Conservation (phyloP, 2,113 vertebrate species). For the Neomonachus schauinslandi region DNA sequence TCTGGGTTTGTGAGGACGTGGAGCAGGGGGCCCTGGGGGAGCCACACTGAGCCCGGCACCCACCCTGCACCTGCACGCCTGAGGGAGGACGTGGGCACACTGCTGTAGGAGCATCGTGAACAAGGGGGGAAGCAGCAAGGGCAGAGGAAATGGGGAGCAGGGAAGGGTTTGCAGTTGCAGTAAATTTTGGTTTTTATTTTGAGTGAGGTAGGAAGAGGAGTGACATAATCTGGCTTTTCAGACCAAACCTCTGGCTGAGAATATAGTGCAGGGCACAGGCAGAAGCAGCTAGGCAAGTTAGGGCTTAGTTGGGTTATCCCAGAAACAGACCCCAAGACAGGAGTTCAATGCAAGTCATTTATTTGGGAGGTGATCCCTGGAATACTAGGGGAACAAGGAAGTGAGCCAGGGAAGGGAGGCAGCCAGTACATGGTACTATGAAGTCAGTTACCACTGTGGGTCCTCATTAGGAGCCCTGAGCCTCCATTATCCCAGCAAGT, state of each 20-base stretch:
- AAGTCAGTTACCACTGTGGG: not conserved
- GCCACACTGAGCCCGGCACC: not conserved
- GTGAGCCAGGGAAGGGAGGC: not conserved
- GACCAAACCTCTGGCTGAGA: not conserved
- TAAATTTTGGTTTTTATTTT: not conserved
- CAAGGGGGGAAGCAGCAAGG: too few species aligned
- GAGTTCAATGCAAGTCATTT: not conserved
- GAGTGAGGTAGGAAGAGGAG: not conserved
- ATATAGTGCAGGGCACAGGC: fast-evolving
- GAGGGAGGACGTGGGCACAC: not conserved
- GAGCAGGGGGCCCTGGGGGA: not conserved
- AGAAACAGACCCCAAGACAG: not conserved
- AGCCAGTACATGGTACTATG: fast-evolving
- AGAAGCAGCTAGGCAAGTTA: fast-evolving
- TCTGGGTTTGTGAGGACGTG: not conserved
- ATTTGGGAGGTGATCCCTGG: not conserved
- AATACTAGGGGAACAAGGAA: not conserved
- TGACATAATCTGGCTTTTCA: not conserved
- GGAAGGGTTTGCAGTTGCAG: not conserved
- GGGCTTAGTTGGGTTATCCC: not conserved
- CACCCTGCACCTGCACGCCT: not conserved
- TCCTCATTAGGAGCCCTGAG: not conserved
- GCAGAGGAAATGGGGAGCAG: not conserved
- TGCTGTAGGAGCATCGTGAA: fast-evolving
- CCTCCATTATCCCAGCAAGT: not conserved